These are phyloP conservation scores for Ophion obscuratus DNA, from an alignment of 2,888 invertebrate genomes.

Conservation along the genomic window DNA sequence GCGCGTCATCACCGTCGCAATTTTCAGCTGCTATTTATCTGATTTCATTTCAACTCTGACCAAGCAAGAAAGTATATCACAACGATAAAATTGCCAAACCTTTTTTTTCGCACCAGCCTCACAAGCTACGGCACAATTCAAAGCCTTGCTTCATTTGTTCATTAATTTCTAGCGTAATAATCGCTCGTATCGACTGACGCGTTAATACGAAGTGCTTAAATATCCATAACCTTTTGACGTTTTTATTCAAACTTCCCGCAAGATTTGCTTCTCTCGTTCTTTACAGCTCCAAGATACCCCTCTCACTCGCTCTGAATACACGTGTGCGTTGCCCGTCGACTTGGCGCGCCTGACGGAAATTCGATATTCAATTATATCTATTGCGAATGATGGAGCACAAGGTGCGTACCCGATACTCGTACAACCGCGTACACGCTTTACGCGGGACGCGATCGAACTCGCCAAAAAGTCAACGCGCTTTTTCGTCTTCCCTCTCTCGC, in stretches of 20 bases:
- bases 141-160: background rate
- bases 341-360: slow-evolving; percentile 15
- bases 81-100: too few species aligned
- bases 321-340: slow-evolving; percentile 14
- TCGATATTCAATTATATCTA: slow-evolving; percentile 6
- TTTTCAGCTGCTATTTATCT: too few species aligned
- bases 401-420: slow-evolving; percentile 12
- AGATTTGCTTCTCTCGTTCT: slow-evolving; percentile 4
- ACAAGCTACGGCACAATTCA: background rate
- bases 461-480: slow-evolving; percentile 10
- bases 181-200: slow-evolving; percentile 32
- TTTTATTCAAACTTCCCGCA: background rate
- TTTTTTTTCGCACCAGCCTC: too few species aligned
- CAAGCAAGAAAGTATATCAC: too few species aligned
- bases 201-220: slow-evolving; percentile 41
- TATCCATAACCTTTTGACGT: slow-evolving; percentile 35
- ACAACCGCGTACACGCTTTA: slow-evolving; percentile 14
- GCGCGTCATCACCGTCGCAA: too few species aligned
- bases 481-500: slow-evolving; percentile 19
- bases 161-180: slow-evolving; percentile 14
- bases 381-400: slow-evolving; percentile 12
- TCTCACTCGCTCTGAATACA: too few species aligned
- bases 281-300: background rate
- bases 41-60: too few species aligned
- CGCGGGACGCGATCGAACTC: slow-evolving; percentile 9